phyloP scores from a whole-genome alignment of 2,113 vertebrate genomes.

The Peromyscus maniculatus region DNA sequence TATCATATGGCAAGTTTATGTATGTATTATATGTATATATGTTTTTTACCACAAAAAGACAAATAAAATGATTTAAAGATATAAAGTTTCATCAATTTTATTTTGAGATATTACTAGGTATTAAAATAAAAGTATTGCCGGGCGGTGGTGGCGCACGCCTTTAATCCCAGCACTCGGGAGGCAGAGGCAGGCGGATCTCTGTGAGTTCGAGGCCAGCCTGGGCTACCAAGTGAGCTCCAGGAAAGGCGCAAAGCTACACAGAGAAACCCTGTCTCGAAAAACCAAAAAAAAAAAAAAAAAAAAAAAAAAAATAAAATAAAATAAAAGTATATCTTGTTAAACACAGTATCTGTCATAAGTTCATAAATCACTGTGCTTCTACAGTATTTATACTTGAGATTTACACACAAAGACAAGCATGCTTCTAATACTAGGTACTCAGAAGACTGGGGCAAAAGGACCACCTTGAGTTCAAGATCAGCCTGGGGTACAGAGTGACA shows the following conservation, averaged over 20 bases:
- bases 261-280: too few species aligned
- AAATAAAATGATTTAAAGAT: neutral
- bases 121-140: slow-evolving; percentile 40
- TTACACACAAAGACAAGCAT: neutral
- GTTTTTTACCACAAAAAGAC: neutral
- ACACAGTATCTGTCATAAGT: neutral
- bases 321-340: slow-evolving; percentile 27
- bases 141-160: too few species aligned
- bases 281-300: too few species aligned
- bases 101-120: slow-evolving; percentile 27
- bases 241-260: too few species aligned
- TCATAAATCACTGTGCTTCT: neutral
- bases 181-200: too few species aligned
- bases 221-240: too few species aligned
- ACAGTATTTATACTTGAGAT: neutral
- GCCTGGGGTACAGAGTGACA: neutral
- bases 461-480: neutral
- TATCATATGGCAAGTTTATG: neutral
- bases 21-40: neutral
- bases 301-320: too few species aligned
- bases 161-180: too few species aligned
- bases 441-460: neutral
- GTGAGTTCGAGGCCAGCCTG: too few species aligned
- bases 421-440: neutral
- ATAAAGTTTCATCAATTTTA: neutral